These are phyloP conservation scores for Tetragnatha versicolor DNA, from an alignment of 1,140 invertebrate species.

Conservation along the genomic window DNA sequence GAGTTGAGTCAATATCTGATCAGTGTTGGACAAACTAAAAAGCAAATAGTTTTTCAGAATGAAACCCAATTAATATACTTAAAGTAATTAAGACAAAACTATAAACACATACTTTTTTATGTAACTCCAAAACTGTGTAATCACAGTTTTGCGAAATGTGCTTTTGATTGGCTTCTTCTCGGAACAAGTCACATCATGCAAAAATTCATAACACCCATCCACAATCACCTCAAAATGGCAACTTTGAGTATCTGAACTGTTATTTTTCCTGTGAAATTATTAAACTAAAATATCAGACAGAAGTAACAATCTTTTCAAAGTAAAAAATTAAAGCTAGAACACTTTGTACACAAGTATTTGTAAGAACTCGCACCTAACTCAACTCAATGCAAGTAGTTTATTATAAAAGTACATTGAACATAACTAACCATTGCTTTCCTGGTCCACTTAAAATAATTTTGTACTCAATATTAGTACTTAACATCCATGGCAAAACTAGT, in stretches of 20 bases:
- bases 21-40: conserved; percentile 71
- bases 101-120: conserved; percentile 65
- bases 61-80: not conserved
- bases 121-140: conserved; percentile 73
- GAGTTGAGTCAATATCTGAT: conserved; percentile 76
- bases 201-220: conserved; percentile 72
- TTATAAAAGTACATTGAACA: not conserved
- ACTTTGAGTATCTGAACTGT: conserved; percentile 33
- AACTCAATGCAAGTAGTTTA: not conserved
- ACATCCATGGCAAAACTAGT: conserved; percentile 78
- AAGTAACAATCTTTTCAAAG: not conserved
- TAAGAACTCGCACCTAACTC: not conserved
- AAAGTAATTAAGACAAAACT: conserved; percentile 16
- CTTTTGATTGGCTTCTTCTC: conserved; percentile 75
- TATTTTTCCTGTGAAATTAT: conserved; percentile 8
- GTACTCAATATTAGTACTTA: conserved; percentile 78
- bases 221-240: conserved; percentile 58
- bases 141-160: conserved; percentile 74
- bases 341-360: not conserved
- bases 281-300: conserved; percentile 1
- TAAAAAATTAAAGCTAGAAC: not conserved
- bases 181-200: conserved; percentile 79
- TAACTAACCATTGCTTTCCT: conserved; percentile 69
- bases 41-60: conserved; percentile 1
- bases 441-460: conserved; percentile 71